Base-by-base conservation (phyloP, 2,113 vertebrate species). In the Pedionomus torquatus region DNA sequence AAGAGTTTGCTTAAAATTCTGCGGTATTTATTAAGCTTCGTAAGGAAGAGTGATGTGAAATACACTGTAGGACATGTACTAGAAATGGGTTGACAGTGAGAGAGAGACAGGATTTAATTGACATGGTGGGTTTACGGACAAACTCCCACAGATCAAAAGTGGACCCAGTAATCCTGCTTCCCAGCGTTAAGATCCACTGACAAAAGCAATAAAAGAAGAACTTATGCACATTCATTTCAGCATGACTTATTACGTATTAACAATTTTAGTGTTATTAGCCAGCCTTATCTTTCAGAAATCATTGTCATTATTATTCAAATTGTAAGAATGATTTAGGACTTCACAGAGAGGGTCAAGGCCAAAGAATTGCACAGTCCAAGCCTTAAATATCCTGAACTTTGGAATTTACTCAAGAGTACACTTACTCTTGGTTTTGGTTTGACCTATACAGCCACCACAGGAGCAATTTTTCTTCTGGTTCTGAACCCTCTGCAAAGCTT, bases 211-310 rank as follows among this genome's bases (percentile, higher is more conserved):
- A 85, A 37, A 85, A 68, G 21, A 72, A 80, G n/a, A 92, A 71
- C 21, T 78, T 75, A 46, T 64, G 33, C 43, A 77, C 55, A n/a
- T 89, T 83, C 51, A 75, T 72, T 94, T 87, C 49, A 69, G 55
- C 48, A 37, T 17, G 33, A 82, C 30, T 81, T 65, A 82, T 84
- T 91, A 83, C 44, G 72, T 69, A 78, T 64, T 89, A 95, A 95
- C 66, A 95, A 49, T 30, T 93, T 72, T 58, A 91, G 48, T 89
- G 43, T 65, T 87, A 71, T 57, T 89, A 92, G 80, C 48, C 76
- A 78, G 43, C 60, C 86, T 90, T 87, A 81, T 92, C 82, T 95
- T 54, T 85, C 37, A 88, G 51, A 83, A 35, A 94, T 90, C 61
- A 35, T 41, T 48, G 83, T 58, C 72, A 74, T 83, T 93, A 80